Conservation (phyloP, 2,113 vertebrate genomes). For the Pterocles orientalis region DNA sequence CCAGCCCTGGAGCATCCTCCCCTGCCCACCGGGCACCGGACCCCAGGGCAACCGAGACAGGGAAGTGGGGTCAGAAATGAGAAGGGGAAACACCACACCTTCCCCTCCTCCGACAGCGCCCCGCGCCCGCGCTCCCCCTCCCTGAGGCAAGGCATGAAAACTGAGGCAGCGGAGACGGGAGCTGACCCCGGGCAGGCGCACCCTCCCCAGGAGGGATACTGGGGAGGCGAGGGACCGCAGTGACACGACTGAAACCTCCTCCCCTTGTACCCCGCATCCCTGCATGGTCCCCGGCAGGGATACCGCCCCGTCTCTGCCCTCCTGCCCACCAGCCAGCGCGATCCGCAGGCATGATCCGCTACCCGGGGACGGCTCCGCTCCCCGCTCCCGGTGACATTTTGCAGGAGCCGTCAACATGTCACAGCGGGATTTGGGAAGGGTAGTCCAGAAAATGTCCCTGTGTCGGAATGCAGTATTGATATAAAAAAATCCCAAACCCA, state of each 20-base stretch:
- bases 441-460: neutral
- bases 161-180: neutral
- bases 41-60: accelerated
- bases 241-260: neutral
- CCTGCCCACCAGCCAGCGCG: neutral
- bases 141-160: accelerated
- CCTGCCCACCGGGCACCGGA: neutral
- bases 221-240: accelerated
- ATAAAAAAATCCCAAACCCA: neutral
- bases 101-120: neutral
- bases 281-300: neutral
- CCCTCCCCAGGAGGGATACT: neutral
- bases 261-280: neutral
- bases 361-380: neutral
- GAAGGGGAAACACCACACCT: neutral
- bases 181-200: neutral
- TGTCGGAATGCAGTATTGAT: neutral
- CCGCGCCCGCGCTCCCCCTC: neutral
- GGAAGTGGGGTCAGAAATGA: neutral
- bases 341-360: neutral
- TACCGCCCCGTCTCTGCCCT: neutral
- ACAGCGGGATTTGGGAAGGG: neutral
- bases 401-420: neutral
- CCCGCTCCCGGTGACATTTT: neutral
- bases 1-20: neutral